Base-by-base conservation (phyloP, 2,888 invertebrate species). In the Thecophora atra region DNA sequence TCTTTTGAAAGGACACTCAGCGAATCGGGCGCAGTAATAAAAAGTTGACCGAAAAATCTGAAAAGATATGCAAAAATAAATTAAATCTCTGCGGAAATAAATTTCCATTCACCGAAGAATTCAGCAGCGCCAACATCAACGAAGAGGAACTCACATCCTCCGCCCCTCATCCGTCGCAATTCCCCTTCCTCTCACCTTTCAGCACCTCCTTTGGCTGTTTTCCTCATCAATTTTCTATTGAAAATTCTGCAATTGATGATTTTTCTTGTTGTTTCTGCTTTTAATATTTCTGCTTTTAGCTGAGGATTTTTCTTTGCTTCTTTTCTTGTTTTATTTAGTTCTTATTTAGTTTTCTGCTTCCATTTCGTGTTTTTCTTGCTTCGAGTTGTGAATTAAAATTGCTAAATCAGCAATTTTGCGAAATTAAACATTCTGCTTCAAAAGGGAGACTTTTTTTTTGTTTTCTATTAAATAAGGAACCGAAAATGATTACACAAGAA, bases 401-500 rank as follows among this genome's bases (percentile, higher is more conserved):
- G 58, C 58, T 28, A 58, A 58, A 58, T 58, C 58, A 58, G 58
- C 58, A 58, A 58, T 58, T 58, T 28, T 58, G 24, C 17, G 8
- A 24, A 58, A 54, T 54, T 19, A 54, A 54, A 54, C 21, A 21
- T 54, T 58, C 2, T 11, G 58, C 15, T 47, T 47, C 15, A 47
- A 15, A 5, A 47, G 15, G 5, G 17, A 5, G 5, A 15, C 11
- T 17, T 11, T 6, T 37, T 37, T 37, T 2, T 6, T 37, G 11
- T 8, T 11, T 11, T 37, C 37, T 37, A 1, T 37, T 37, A 37
- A 37, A 37, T 6, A 37, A 37, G 37, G 11, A 37, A 37, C 11
- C 7, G 11, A 37, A 11, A 37, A 37, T 6, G 37, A 37, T 37
- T 37, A 37, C 37, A 11, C 11, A 37, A 37, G 2, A 8, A 37